Conservation (phyloP, 2,797 vertebrate genomes). For the Takifugu ocellatus region DNA sequence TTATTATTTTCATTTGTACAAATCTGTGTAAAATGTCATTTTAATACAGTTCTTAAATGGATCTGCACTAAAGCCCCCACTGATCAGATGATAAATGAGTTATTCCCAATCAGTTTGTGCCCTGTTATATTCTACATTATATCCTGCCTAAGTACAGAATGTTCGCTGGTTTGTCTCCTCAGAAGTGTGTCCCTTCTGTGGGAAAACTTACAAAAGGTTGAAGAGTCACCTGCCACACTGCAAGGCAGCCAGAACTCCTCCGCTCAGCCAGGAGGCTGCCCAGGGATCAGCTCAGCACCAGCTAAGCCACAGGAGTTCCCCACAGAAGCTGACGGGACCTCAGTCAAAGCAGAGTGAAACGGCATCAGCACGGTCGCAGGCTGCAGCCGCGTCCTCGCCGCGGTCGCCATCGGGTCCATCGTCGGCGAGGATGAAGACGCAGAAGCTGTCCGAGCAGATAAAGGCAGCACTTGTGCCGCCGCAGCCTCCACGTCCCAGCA, state of each 20-base stretch:
- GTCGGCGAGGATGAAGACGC: constrained; percentile 43
- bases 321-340: too few relatives aligned
- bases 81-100: too few relatives aligned
- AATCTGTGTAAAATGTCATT: too few relatives aligned
- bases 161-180: neutral
- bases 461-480: constrained; percentile 5
- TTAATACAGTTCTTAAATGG: too few relatives aligned
- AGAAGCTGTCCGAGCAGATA: constrained; percentile 37
- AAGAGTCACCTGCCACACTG: constrained; percentile 87
- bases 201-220: constrained; percentile 82
- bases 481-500: neutral
- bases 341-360: constrained; percentile 11
- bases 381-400: neutral
- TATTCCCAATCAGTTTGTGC: too few relatives aligned
- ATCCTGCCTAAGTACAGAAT: neutral
- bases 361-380: neutral
- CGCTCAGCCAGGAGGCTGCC: constrained; percentile 1
- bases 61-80: too few relatives aligned
- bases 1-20: too few relatives aligned
- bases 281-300: neutral
- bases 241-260: constrained; percentile 57
- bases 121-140: too few relatives aligned
- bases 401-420: constrained; percentile 9
- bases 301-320: too few relatives aligned
- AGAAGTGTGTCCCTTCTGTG: constrained; percentile 85